phyloP scores from a whole-genome alignment of 2,113 vertebrate genomes.

The Oryzias celebensis region DNA sequence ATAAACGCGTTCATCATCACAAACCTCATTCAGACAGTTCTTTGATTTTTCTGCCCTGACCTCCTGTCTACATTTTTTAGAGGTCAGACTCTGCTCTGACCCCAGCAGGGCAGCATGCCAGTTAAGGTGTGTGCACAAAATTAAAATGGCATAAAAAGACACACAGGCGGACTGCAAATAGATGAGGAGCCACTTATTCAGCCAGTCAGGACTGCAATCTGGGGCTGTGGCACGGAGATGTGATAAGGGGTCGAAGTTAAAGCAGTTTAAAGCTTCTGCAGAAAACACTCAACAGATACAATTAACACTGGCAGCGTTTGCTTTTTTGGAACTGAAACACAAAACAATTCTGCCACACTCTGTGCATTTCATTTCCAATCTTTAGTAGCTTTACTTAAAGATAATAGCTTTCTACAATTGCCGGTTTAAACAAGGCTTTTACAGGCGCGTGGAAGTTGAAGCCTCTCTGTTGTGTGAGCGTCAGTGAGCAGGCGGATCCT shows the following conservation, averaged over 20 bases:
- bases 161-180: constrained; percentile 23
- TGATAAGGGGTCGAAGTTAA: constrained; percentile 42
- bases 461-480: constrained; percentile 16
- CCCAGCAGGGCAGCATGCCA: neutral
- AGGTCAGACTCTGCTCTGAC: neutral
- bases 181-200: constrained; percentile 35
- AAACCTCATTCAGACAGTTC: neutral
- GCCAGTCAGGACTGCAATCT: constrained; percentile 24
- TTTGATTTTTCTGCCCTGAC: neutral
- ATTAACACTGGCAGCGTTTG: too few relatives aligned
- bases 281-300: too few relatives aligned
- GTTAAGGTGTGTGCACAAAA: neutral
- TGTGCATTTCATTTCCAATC: too few relatives aligned
- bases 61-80: neutral
- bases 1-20: neutral
- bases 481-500: constrained; percentile 41
- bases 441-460: too few relatives aligned
- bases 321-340: too few relatives aligned
- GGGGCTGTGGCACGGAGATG: constrained; percentile 27
- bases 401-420: too few relatives aligned
- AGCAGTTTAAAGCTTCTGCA: neutral
- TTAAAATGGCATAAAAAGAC: constrained; percentile 8
- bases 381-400: too few relatives aligned
- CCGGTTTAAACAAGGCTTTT: too few relatives aligned
- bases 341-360: too few relatives aligned